phyloP scores from a whole-genome alignment of 1,140 invertebrate genomes.

The Hylyphantes graminicola region DNA sequence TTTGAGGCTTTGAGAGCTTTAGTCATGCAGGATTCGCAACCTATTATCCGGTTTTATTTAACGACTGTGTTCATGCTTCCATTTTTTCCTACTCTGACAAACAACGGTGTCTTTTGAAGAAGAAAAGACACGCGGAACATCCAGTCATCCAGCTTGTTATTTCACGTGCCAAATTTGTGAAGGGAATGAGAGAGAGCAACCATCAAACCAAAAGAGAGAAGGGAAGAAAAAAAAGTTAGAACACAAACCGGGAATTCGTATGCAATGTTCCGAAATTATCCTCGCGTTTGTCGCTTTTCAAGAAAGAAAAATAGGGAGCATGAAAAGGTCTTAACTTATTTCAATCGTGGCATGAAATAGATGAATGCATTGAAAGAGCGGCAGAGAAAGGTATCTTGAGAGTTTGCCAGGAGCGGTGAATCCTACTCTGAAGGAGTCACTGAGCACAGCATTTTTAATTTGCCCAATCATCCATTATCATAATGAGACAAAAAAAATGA shows the following conservation, averaged over 20 bases:
- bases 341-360: constrained; percentile 24
- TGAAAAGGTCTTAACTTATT: constrained; percentile 29
- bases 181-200: not conserved
- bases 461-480: too few relatives aligned
- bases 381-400: constrained; percentile 13
- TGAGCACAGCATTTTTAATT: too few relatives aligned
- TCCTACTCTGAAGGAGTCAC: not conserved
- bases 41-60: constrained; percentile 15
- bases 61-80: not conserved
- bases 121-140: constrained; percentile 13
- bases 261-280: constrained; percentile 48
- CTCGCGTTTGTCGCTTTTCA: constrained; percentile 40
- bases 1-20: not conserved
- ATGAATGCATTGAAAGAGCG: constrained; percentile 25
- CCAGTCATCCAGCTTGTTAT: constrained; percentile 38
- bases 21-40: constrained; percentile 17
- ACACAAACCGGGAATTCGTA: not conserved
- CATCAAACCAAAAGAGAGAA: not conserved
- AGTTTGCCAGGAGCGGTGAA: constrained; percentile 9
- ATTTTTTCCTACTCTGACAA: too few relatives aligned
- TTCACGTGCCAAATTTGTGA: constrained; percentile 21
- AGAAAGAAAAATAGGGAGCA: not conserved
- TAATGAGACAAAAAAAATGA: too few relatives aligned
- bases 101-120: not conserved
- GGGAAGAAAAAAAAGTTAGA: not conserved